Conservation (phyloP, 2,888 invertebrate genomes). For the Alcis repandata region DNA sequence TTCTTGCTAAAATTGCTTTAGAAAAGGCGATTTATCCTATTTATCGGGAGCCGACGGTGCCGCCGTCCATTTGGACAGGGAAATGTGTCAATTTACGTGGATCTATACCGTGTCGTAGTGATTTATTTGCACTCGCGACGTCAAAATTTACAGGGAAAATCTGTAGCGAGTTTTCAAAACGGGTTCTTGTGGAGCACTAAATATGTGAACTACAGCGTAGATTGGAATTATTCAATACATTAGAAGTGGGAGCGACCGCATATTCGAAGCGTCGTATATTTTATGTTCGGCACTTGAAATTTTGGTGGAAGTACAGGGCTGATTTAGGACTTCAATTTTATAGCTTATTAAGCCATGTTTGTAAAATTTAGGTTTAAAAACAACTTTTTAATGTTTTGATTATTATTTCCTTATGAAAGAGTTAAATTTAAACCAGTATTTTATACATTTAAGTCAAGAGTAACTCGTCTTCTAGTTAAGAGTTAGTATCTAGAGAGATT, state of each 20-base stretch:
- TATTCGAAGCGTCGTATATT: too few relatives aligned
- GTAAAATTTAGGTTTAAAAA: not conserved
- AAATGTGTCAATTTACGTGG: conserved; percentile 60
- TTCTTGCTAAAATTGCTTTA: conserved; percentile 15
- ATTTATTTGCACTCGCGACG: conserved; percentile 37
- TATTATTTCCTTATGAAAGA: too few relatives aligned
- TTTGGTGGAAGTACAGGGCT: too few relatives aligned
- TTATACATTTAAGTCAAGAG: not conserved
- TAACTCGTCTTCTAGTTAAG: not conserved
- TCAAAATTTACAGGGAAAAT: conserved; percentile 30
- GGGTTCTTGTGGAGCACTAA: not conserved
- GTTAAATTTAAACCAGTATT: too few relatives aligned
- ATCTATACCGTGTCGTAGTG: conserved; percentile 41
- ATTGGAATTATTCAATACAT: not conserved
- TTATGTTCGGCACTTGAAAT: too few relatives aligned
- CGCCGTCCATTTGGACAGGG: conserved; percentile 54
- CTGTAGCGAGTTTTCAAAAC: conserved; percentile 9
- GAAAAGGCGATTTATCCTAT: conserved; percentile 38
- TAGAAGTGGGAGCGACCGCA: not conserved
- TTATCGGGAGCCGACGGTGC: conserved; percentile 48
- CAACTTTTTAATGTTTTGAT: too few relatives aligned
- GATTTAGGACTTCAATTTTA: too few relatives aligned
- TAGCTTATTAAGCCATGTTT: too few relatives aligned
- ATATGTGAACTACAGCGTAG: not conserved
- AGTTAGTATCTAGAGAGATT: conserved; percentile 1